Conservation (phyloP, 2,113 vertebrate genomes). For the Syngnathus scovelli region DNA sequence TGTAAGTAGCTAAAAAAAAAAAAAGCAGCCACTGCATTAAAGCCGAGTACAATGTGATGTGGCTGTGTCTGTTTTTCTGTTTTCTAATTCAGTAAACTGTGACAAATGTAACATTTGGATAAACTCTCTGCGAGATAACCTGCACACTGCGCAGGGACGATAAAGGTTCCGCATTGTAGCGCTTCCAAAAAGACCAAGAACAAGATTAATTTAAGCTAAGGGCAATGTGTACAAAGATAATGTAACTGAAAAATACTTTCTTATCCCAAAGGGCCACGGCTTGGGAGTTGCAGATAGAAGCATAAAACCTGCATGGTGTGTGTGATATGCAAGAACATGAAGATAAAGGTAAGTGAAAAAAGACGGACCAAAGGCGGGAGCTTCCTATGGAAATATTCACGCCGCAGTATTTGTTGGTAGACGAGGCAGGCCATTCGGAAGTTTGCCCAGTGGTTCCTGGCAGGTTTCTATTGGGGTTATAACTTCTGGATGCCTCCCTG, state of each 20-base stretch:
- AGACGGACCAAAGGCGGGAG: neutral
- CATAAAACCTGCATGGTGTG: neutral
- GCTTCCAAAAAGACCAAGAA: conserved; percentile 29
- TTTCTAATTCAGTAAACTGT: neutral
- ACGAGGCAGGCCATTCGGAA: neutral
- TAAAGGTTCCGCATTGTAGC: conserved; percentile 3
- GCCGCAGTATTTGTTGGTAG: neutral
- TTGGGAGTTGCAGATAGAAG: conserved; percentile 3
- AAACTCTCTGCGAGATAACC: conserved; percentile 12
- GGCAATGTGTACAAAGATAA: conserved; percentile 24
- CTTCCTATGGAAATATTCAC: neutral
- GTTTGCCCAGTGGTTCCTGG: neutral
- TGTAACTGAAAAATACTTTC: conserved; percentile 46
- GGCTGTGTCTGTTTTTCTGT: neutral
- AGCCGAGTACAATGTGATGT: neutral
- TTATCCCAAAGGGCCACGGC: conserved; percentile 43
- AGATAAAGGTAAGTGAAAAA: neutral
- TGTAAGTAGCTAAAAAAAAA: neutral
- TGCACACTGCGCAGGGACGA: neutral
- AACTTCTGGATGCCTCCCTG: neutral
- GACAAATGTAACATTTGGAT: conserved; percentile 5
- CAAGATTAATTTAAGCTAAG: conserved; percentile 33
- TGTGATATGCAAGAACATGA: neutral
- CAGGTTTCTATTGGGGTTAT: neutral
- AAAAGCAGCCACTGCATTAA: neutral